These are phyloP conservation scores for Acholoe squamosa DNA, from an alignment of 2,888 invertebrate genomes.

Conservation along the genomic window DNA sequence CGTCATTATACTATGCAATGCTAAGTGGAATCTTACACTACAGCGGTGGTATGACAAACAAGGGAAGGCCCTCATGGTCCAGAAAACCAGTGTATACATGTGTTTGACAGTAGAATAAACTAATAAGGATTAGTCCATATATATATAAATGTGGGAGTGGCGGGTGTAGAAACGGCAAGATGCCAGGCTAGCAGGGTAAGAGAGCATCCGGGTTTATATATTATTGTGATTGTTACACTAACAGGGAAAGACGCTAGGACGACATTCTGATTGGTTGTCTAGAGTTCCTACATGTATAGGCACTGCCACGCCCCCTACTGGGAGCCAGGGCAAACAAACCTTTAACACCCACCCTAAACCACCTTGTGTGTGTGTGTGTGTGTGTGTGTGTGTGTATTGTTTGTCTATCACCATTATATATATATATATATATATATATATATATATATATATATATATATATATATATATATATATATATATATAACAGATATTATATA, in stretches of 20 bases:
- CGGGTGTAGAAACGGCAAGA: not conserved
- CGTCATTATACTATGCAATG: no score
- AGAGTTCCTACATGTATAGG: not conserved
- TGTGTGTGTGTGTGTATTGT: not conserved
- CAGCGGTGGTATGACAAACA: no score
- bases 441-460: no score
- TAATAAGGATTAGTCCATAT: not conserved
- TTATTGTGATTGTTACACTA: not conserved
- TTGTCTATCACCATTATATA: no score
- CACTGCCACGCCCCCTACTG: constrained; percentile 16
- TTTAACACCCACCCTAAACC: not conserved
- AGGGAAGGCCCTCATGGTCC: no score
- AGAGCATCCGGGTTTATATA: not conserved
- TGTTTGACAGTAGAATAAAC: not conserved
- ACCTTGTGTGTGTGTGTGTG: not conserved
- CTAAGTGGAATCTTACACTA: no score
- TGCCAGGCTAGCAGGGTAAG: not conserved
- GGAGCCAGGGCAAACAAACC: not conserved
- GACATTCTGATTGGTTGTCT: not conserved
- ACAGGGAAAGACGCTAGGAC: not conserved
- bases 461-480: no score
- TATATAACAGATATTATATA: no score
- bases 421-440: no score
- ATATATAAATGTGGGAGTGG: no score
- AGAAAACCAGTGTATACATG: no score